These are phyloP conservation scores for Bursaphelenchus okinawaensis DNA, from an alignment of 2,888 invertebrate species.

Conservation along the genomic window DNA sequence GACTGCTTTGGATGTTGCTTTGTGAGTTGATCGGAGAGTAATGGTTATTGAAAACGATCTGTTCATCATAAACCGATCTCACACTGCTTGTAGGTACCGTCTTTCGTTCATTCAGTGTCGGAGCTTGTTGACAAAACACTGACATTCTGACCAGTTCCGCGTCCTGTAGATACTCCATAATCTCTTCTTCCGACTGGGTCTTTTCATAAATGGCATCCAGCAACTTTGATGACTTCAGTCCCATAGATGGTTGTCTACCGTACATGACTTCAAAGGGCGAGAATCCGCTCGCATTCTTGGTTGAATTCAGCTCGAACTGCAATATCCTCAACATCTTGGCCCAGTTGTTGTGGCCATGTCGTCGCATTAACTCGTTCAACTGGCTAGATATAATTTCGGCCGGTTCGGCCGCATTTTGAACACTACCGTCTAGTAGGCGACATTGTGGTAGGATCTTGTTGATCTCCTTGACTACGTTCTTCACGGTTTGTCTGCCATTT, in stretches of 20 bases:
- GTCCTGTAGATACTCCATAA: slow-evolving; percentile 24
- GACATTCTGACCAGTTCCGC: slow-evolving; percentile 25
- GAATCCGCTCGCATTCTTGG: slow-evolving; percentile 18
- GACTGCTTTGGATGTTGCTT: neutral
- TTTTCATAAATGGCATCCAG: slow-evolving; percentile 29
- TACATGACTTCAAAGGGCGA: slow-evolving; percentile 18
- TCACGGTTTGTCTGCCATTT: slow-evolving; percentile 25
- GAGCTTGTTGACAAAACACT: slow-evolving; percentile 14
- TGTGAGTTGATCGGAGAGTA: neutral
- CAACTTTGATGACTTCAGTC: slow-evolving; percentile 23
- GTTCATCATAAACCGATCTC: neutral
- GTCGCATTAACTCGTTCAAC: slow-evolving; percentile 20
- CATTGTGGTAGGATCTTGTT: slow-evolving; percentile 24
- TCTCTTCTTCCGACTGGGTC: slow-evolving; percentile 26
- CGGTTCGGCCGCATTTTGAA: slow-evolving; percentile 1
- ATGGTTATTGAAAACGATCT: neutral
- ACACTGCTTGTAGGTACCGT: neutral
- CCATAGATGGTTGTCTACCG: slow-evolving; percentile 18
- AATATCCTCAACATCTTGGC: slow-evolving; percentile 14
- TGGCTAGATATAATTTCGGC: slow-evolving; percentile 20
- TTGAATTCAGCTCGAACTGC: slow-evolving; percentile 22
- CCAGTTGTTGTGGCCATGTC: slow-evolving; percentile 17
- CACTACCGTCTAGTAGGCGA: slow-evolving; percentile 20
- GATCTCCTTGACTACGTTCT: slow-evolving; percentile 24
- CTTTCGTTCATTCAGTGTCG: neutral